Evolutionary conservation across 2,113 vertebrate genomes (phyloP).

Genomic region (Callaeas wilsoni): DNA sequence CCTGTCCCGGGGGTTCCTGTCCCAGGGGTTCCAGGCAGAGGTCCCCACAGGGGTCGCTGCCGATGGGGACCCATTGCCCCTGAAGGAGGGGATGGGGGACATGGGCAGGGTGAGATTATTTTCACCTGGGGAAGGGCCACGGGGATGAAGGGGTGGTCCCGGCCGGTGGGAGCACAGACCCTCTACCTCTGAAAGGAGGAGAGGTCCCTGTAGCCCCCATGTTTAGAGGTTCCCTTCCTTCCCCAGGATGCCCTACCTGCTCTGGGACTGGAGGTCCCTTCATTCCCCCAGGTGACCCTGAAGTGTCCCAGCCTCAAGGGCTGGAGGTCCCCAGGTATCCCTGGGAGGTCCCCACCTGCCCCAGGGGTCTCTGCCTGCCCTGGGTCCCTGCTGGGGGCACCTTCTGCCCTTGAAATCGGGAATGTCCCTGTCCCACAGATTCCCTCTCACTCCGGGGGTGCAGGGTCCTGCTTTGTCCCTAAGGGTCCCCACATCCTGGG

Average conservation of each 20-base stretch:
- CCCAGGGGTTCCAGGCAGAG: accelerated
- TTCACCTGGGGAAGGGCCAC: neutral
- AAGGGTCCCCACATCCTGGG: neutral
- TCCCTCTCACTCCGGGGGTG: accelerated
- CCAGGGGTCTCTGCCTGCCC: neutral
- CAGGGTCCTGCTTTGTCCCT: neutral
- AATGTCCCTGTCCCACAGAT: too few species aligned
- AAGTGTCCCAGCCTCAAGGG: neutral
- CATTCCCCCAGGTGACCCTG: too few species aligned
- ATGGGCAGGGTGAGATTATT: neutral
- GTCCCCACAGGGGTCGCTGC: neutral
- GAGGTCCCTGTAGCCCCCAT: neutral
- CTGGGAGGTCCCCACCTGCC: neutral
- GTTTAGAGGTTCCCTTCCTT: neutral
- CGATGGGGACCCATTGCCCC: neutral
- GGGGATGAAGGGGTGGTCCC: neutral
- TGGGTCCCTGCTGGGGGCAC: neutral
- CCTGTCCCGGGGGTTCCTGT: neutral
- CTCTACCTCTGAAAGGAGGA: neutral
- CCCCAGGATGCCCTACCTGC: accelerated
- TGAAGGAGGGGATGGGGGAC: neutral
- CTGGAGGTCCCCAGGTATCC: neutral
- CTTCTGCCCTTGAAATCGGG: neutral
- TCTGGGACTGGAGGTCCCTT: neutral
- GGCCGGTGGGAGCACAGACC: neutral